phyloP scores from a whole-genome alignment of 2,888 invertebrate species.

The Andrena marginata region DNA sequence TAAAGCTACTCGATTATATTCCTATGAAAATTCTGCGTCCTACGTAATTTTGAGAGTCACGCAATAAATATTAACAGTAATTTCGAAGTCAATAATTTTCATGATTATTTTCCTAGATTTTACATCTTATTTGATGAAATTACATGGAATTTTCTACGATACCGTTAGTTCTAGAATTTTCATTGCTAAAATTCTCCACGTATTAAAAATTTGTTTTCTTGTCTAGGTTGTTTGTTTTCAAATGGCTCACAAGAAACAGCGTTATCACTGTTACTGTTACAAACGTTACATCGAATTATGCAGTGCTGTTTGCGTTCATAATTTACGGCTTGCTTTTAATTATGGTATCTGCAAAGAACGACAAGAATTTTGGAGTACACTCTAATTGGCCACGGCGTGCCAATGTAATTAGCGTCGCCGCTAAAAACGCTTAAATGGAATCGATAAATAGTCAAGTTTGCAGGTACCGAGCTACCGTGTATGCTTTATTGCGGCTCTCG shows the following conservation, averaged over 20 bases:
- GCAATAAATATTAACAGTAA: no score
- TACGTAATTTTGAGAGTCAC: no score
- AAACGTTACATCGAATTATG: neutral
- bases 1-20: no score
- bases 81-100: no score
- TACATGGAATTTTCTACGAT: neutral
- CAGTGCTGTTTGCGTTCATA: conserved; percentile 6
- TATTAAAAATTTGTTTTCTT: neutral
- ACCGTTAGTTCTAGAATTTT: neutral
- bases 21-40: no score
- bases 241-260: neutral
- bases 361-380: conserved; percentile 10
- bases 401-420: conserved; percentile 36
- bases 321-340: conserved; percentile 25
- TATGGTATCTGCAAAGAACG: conserved; percentile 6
- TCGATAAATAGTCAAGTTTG: conserved; percentile 42
- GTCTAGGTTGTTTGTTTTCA: neutral
- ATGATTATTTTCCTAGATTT: no score
- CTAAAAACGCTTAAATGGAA: conserved; percentile 32
- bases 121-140: neutral
- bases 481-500: neutral
- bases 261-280: neutral
- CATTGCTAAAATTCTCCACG: neutral
- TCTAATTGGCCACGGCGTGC: conserved; percentile 49
- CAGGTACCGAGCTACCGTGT: conserved; percentile 25